Base-by-base conservation (phyloP, 2,888 invertebrate genomes). In the Periphyllus acericola region DNA sequence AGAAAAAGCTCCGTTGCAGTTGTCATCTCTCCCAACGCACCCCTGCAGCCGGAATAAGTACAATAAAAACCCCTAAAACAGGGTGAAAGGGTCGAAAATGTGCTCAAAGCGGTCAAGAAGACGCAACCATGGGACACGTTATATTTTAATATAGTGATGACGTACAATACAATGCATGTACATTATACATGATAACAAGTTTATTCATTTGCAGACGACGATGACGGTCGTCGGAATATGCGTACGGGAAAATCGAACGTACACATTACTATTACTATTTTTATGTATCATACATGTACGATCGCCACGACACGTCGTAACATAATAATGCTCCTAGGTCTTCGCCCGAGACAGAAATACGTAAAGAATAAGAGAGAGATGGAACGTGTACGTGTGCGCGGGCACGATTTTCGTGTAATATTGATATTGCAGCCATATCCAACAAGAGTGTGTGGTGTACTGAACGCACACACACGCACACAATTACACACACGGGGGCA, bases 371-470 rank as follows among this genome's bases (percentile, higher is more conserved):
- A 68, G 68, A n/a, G 68, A n/a, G 29, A n/a, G 29, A 19, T 11
- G 3, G 60, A 3, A n/a, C 29, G 17, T 17, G 17, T 71, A 52
- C 29, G 40, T 76, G 9, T 52, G 52, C 6, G 32, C 75, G 55
- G 25, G 29, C 84, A 84, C 84, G 84, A 84, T 84, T 84, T 84
- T 84, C 66, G 76, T 84, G 76, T 84, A 84, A 84, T 84, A 84
- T 84, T 29, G 83, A 83, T 75, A 83, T 75, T 83, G 74, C 36
- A n/a, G 81, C 40, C 19, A 25, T 60, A n/a, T 83, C 72, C 74
- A 36, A 74, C 83, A 21, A 72, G 72, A 82, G 82, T 52, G 82
- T 52, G 52, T 40, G 82, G 82, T 25, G 46, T 34, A 3, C 6
- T 0, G 4, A n/a, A 17, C 4, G 19, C 11, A 71, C 3, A 25